Percentiles rank a stretch among this genome's conserved stretches.
Evolutionary conservation across 2,888 invertebrate genomes (phyloP).

Genomic region (Drosophila stalkeri): DNA sequence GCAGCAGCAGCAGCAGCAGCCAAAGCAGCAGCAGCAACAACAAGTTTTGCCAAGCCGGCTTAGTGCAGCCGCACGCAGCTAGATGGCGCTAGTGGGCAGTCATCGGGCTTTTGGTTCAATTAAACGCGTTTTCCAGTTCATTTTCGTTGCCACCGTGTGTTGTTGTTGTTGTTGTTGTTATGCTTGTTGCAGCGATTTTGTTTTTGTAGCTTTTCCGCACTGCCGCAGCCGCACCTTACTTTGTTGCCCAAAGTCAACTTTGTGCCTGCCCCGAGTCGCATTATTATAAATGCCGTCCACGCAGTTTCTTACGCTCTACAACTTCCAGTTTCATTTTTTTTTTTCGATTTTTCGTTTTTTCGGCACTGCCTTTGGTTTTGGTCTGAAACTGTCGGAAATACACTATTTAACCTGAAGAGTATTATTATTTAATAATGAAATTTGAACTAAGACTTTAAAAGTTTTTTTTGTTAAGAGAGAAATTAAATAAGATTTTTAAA

Average conservation of each 20-base stretch:
- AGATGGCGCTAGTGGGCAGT: constrained; percentile 77
- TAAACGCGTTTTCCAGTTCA: constrained; percentile 74
- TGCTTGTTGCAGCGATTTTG: constrained; percentile 46
- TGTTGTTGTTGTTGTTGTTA: constrained; percentile 12
- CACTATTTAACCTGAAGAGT: constrained; percentile 7
- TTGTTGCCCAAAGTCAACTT: constrained; percentile 55
- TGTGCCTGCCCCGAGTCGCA: constrained; percentile 45
- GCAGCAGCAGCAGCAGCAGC: constrained; percentile 21
- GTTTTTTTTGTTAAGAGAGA: too few relatives aligned
- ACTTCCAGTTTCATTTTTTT: constrained; percentile 61
- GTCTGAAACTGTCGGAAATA: constrained; percentile 23
- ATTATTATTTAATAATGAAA: not conserved
- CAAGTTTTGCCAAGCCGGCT: constrained; percentile 56
- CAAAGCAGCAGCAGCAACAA: constrained; percentile 36
- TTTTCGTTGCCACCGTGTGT: constrained; percentile 41
- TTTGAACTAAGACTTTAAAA: not conserved
- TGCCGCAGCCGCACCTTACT: constrained; percentile 77
- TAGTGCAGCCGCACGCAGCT: constrained; percentile 72
- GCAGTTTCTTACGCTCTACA: constrained; percentile 79
- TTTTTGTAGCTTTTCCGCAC: constrained; percentile 64
- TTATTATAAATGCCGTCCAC: constrained; percentile 84
- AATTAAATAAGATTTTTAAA: too few relatives aligned
- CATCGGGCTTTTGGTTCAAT: constrained; percentile 68
- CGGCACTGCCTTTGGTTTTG: constrained; percentile 44
- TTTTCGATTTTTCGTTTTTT: constrained; percentile 16